Base-by-base conservation (phyloP, 2,113 vertebrate genomes). In the Coturnix japonica region DNA sequence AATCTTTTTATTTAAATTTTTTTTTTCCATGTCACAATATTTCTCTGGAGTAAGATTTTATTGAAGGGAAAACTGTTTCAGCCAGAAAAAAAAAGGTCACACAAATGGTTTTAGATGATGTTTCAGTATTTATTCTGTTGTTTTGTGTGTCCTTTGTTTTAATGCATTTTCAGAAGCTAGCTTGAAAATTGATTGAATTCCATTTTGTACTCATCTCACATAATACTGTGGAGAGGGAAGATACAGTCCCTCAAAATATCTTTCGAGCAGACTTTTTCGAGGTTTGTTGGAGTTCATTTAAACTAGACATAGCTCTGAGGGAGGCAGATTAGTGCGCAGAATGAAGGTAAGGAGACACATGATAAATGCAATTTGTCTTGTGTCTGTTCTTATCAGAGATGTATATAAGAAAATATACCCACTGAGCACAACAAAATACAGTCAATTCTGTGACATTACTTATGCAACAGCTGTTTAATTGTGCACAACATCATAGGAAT, bases 391-490 rank as follows among this genome's bases (percentile, higher is more conserved):
- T 94, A 85, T 53, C 28, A 53, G 2, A 65, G 82, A 83, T 3
- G 46, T 41, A 11, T 60, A 31, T 23, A 70, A 81, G 54, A 74
- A 94, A 91, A 92, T 87, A 21, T 47, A 77, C 57, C 91, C 85
- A 47, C 60, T 71, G 79, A 83, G 71, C 39, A 49, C n/a, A 80
- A 77, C 77, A 91, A 95, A 92, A 90, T 7, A 43, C 75, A 95
- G 81, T 83, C 91, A 96, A 72, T 89, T 89, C 85, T 92, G 47
- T 39, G 91, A 16, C 72, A 74, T 71, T 85, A 71, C 56, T 82
- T 77, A 77, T 31, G 53, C 72, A 93, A 71, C 69, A 94, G 81
- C 87, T 96, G 91, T 89, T 96, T 92, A 92, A 94, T 85, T 92
- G 89, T 87, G 89, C 89, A 89, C 91, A 80, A 66, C 74, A 92